Percentiles rank a stretch among this genome's conserved stretches.
Evolutionary conservation across 2,113 vertebrate species (phyloP).

Genomic region (Tachycineta bicolor): DNA sequence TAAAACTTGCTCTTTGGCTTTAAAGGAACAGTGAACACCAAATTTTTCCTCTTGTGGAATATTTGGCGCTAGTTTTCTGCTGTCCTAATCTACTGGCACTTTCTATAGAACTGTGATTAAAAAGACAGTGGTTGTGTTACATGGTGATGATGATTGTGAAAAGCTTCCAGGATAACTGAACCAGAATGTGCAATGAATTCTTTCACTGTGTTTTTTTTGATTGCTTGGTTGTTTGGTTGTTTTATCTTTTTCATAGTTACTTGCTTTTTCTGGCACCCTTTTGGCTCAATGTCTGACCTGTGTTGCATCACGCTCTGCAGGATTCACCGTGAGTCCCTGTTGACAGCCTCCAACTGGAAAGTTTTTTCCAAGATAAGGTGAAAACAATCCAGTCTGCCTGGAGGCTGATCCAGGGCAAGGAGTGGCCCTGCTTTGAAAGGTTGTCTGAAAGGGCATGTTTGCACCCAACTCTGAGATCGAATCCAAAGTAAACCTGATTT

Average conservation of each 20-base stretch:
- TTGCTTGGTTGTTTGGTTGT: background rate
- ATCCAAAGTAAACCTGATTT: constrained; percentile 61
- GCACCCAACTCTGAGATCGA: constrained; percentile 14
- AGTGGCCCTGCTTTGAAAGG: constrained; percentile 43
- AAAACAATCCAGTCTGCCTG: background rate
- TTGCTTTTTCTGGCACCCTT: background rate
- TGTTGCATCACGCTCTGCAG: background rate
- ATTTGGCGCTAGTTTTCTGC: background rate
- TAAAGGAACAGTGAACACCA: background rate
- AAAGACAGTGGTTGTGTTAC: background rate
- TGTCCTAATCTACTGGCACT: background rate
- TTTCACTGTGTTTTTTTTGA: background rate
- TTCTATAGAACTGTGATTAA: background rate
- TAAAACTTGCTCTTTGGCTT: background rate
- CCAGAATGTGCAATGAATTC: background rate
- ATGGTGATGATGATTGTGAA: background rate
- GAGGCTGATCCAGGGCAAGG: constrained; percentile 17
- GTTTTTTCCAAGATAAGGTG: constrained; percentile 22
- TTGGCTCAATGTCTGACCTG: background rate
- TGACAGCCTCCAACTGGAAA: background rate
- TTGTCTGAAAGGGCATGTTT: constrained; percentile 61
- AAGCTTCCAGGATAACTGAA: background rate
- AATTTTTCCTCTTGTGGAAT: background rate
- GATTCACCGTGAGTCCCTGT: background rate
- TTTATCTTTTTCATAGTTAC: background rate